Evolutionary conservation across 2,888 invertebrate species (phyloP).

Genomic region (Lydus trimaculatus): DNA sequence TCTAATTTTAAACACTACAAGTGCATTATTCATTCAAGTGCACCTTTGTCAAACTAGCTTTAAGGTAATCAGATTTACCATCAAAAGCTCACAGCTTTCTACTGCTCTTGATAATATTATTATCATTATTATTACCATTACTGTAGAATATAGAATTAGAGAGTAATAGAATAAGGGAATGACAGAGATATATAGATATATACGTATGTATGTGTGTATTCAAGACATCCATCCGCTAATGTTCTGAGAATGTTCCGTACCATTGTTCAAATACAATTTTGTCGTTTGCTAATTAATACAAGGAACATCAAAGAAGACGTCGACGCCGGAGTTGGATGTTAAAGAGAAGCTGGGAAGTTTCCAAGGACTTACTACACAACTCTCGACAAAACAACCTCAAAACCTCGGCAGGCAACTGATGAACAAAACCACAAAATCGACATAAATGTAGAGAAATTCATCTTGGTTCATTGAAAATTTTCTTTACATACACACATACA

Average conservation of each 20-base stretch:
- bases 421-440: constrained; percentile 9
- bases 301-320: constrained; percentile 65
- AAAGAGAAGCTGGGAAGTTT: constrained; percentile 56
- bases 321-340: constrained; percentile 62
- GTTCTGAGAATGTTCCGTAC: constrained; percentile 34
- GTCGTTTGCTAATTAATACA: constrained; percentile 69
- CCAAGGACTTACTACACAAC: constrained; percentile 8
- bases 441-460: neutral
- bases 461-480: neutral
- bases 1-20: constrained; percentile 5
- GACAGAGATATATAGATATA: neutral
- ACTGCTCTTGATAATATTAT: constrained; percentile 1
- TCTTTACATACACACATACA: neutral
- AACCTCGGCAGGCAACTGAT: constrained; percentile 18
- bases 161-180: neutral
- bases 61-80: neutral
- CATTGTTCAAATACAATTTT: constrained; percentile 70
- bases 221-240: constrained; percentile 15
- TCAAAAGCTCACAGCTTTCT: neutral
- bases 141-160: neutral
- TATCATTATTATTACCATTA: neutral
- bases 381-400: constrained; percentile 30
- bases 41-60: neutral
- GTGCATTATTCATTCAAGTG: constrained; percentile 1
- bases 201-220: neutral